Conservation (phyloP, 92 coral and sea anemone species). For the Isaurus tuberculatus region DNA sequence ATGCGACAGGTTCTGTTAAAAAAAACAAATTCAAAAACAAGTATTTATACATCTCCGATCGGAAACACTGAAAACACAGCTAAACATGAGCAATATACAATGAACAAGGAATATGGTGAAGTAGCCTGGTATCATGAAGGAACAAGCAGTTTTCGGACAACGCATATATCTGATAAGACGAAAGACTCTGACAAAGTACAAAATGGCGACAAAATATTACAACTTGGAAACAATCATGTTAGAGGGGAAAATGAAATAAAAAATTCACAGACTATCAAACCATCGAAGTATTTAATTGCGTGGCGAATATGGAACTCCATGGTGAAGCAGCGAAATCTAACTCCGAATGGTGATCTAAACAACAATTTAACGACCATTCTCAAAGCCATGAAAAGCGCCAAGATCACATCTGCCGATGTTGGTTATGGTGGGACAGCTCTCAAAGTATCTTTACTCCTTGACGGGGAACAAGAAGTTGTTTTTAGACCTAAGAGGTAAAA, state of each 20-base stretch:
- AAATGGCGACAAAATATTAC: not conserved
- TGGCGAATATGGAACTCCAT: conserved; percentile 92
- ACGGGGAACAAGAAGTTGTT: conserved; percentile 91
- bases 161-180: not conserved
- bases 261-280: conserved; percentile 15
- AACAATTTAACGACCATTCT: conserved; percentile 69
- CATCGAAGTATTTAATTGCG: conserved; percentile 68
- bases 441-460: conserved; percentile 84
- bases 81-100: conserved; percentile 11
- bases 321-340: conserved; percentile 74
- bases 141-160: not conserved
- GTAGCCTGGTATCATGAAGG: not conserved
- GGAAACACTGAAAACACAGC: not conserved
- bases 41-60: not conserved
- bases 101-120: not conserved
- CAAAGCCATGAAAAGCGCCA: conserved; percentile 77
- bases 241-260: not conserved
- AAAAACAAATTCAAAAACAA: not conserved
- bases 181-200: not conserved
- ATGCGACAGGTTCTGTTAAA: conserved; percentile 4
- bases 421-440: conserved; percentile 91
- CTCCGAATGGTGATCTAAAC: conserved; percentile 49
- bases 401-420: conserved; percentile 76
- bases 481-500: conserved; percentile 92
- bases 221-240: not conserved